phyloP scores from a whole-genome alignment of 1,140 invertebrate species.

The Harlomillsia oculata region DNA sequence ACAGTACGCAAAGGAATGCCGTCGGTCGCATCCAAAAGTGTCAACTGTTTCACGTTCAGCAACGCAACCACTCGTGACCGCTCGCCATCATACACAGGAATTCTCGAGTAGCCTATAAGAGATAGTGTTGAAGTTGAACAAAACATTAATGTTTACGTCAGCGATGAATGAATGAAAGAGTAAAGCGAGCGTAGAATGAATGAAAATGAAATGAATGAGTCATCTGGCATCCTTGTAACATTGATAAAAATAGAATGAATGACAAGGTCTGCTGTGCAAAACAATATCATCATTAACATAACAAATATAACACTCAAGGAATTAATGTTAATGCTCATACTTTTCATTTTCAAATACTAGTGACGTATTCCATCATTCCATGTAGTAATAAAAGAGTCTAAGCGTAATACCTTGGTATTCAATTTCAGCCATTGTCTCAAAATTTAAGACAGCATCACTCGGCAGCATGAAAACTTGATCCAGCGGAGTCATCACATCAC shows the following conservation, averaged over 20 bases:
- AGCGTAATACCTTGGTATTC: conserved; percentile 38
- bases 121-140: background rate
- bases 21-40: conserved; percentile 56
- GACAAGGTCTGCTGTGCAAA: too few species aligned
- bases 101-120: conserved; percentile 51
- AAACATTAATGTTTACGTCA: background rate
- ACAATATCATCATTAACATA: background rate
- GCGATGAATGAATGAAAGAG: background rate
- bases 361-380: background rate
- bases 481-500: conserved; percentile 50
- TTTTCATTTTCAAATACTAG: background rate
- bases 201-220: background rate
- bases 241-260: too few species aligned
- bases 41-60: conserved; percentile 56
- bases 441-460: conserved; percentile 45
- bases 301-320: background rate
- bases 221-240: background rate
- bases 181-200: background rate
- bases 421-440: conserved; percentile 52
- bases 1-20: conserved; percentile 50
- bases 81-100: conserved; percentile 50
- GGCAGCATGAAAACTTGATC: conserved; percentile 50
- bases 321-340: background rate
- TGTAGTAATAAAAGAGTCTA: background rate
- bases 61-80: conserved; percentile 51